Evolutionary conservation across 2,113 vertebrate species (phyloP), one percentile per base, ranked within the genome.

Genomic region (Elaphurus davidianus): DNA sequence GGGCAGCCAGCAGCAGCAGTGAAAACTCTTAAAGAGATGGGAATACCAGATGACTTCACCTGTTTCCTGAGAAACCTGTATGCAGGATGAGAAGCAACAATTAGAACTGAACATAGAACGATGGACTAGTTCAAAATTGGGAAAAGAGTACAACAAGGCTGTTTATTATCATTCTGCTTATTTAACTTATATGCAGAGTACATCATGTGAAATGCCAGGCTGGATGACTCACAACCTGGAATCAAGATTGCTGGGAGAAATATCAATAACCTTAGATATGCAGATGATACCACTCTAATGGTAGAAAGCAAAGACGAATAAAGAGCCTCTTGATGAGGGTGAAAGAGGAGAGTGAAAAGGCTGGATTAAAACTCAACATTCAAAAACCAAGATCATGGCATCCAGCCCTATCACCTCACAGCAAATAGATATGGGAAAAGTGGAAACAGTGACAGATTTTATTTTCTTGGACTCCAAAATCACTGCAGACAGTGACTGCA

Each of bases 371-470:
- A 23, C 19, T 23, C 19, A 74, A 0, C 12, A 40, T 40, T 40
- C 67, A 74, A 40, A 74, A 74, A 40, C 67, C 67, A 23, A 74
- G 36, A 74, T 74, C 67, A 74, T 40, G 67, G 19, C 36, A 74
- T 40, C 67, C 36, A 40, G 19, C 67, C 67, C 19, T 10, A 74
- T 74, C n/a, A 36, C 64, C 6, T 74, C 9, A 40, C 0, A 0
- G 67, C n/a, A 71, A 71, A 71, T 71, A 71, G n/a, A 40, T 23
- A 40, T 6, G 67, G 67, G 19, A 13, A 74, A 74, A 74, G n/a
- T 74, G n/a, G n/a, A 74, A 74, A 74, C n/a, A 40, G 67, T 74
- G 67, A 74, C n/a, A 40, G 10, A 23, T 74, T 74, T 74, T 74
- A 12, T 40, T 23, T 74, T 40, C 2, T 12, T 23, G 67, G 19